Conservation (phyloP, 30 jellyfish, hydroid and myxozoan species). For the Nemopilema nomurai region DNA sequence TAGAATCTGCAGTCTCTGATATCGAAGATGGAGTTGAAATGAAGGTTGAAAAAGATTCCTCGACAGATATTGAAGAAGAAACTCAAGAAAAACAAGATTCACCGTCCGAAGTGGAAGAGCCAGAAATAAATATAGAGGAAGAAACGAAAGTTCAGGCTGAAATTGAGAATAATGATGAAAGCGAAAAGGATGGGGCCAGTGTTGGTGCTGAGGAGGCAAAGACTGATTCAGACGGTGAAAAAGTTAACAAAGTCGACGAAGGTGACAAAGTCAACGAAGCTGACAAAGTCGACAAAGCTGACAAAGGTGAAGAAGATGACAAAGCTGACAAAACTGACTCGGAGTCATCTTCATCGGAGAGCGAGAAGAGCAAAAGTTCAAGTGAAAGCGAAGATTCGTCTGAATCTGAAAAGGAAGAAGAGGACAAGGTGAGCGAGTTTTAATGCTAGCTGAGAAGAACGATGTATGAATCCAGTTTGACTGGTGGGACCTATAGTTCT, state of each 20-base stretch:
- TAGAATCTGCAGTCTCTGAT: not conserved
- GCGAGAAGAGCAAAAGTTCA: not conserved
- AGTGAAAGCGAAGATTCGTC: not conserved
- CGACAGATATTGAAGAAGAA: not conserved
- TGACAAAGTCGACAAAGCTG: not conserved
- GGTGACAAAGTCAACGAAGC: not conserved
- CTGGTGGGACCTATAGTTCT: too few relatives aligned
- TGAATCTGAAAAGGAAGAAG: not conserved
- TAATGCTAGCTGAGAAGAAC: not conserved
- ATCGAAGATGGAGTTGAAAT: not conserved
- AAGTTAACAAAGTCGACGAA: not conserved
- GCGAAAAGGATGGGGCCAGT: not conserved
- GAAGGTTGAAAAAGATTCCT: not conserved
- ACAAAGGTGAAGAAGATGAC: too few relatives aligned
- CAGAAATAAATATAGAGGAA: conserved; percentile 10
- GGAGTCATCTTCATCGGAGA: not conserved
- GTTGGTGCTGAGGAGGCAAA: not conserved
- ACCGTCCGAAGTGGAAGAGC: conserved; percentile 4
- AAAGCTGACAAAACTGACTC: not conserved
- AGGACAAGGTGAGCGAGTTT: not conserved
- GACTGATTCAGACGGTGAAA: conserved; percentile 6
- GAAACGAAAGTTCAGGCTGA: not conserved
- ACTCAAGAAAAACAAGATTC: not conserved
- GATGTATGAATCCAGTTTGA: too few relatives aligned
- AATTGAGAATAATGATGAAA: conserved; percentile 5